Percentiles rank a stretch among this genome's conserved stretches.
phyloP scores from a whole-genome alignment of 2,797 vertebrate genomes.

The Manis javanica region DNA sequence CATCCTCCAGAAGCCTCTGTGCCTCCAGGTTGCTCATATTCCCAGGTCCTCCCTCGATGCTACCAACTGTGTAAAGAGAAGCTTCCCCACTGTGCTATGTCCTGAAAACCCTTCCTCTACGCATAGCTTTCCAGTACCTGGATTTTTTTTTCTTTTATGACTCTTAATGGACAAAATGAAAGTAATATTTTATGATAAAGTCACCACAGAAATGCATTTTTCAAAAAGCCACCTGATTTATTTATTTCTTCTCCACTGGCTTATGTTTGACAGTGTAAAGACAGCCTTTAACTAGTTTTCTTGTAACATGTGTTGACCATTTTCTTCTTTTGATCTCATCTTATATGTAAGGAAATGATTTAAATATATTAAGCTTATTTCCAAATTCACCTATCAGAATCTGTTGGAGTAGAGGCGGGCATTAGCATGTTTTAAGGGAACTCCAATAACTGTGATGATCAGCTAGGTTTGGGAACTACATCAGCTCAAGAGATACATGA shows the following conservation, averaged over 20 bases:
- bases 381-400: background rate
- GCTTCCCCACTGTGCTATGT: rapidly evolving
- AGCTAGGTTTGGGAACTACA: background rate
- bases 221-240: background rate
- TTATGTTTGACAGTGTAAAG: background rate
- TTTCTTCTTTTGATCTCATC: background rate
- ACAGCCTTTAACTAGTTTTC: background rate
- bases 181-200: conserved; percentile 19
- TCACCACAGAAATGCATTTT: background rate
- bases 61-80: background rate
- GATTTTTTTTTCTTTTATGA: background rate
- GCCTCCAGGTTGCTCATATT: background rate
- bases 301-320: background rate
- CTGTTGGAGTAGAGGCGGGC: background rate
- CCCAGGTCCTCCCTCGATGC: rapidly evolving
- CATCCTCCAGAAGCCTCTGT: background rate
- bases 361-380: background rate
- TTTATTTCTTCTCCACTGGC: background rate
- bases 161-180: background rate
- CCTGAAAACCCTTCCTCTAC: background rate
- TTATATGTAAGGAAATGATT: background rate
- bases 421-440: background rate
- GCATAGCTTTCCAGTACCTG: background rate
- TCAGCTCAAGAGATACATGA: background rate
- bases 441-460: background rate